Evolutionary conservation across 2,797 vertebrate species (phyloP).

Genomic region (Sebastes jordani): DNA sequence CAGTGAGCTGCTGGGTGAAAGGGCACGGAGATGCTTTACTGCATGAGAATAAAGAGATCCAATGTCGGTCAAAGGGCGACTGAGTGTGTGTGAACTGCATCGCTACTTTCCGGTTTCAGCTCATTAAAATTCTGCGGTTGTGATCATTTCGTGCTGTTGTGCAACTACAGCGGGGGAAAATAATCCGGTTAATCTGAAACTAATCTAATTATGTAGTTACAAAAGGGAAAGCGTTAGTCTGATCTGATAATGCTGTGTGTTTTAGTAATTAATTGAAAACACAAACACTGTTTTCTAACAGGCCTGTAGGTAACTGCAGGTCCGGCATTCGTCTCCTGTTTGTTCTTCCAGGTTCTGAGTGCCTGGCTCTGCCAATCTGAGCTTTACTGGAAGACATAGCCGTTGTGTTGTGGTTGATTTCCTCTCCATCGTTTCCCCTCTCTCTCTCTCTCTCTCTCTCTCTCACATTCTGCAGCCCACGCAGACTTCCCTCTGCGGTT

Average conservation of each 20-base stretch:
- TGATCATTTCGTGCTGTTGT: background rate
- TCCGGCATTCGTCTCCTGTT: background rate
- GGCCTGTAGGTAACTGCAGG: background rate
- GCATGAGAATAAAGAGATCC: background rate
- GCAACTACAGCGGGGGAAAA: background rate
- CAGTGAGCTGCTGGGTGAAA: background rate
- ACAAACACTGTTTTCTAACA: background rate
- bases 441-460: background rate
- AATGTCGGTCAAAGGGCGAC: slow-evolving; percentile 3
- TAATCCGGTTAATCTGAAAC: slow-evolving; percentile 27
- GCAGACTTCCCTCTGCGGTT: slow-evolving; percentile 60
- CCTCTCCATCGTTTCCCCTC: background rate
- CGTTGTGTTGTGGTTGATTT: slow-evolving; percentile 11
- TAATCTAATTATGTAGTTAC: slow-evolving; percentile 22
- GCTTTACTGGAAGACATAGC: background rate
- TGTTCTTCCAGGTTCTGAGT: background rate
- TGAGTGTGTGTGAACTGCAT: background rate
- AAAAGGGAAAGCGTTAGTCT: slow-evolving; percentile 6
- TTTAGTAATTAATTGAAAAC: slow-evolving; percentile 23
- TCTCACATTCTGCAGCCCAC: slow-evolving; percentile 49
- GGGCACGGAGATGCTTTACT: background rate
- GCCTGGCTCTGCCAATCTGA: background rate
- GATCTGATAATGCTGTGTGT: slow-evolving; percentile 13
- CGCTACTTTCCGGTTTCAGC: background rate
- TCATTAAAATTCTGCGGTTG: background rate